phyloP scores from a whole-genome alignment of 2,113 vertebrate genomes.

The Petroica traversi region DNA sequence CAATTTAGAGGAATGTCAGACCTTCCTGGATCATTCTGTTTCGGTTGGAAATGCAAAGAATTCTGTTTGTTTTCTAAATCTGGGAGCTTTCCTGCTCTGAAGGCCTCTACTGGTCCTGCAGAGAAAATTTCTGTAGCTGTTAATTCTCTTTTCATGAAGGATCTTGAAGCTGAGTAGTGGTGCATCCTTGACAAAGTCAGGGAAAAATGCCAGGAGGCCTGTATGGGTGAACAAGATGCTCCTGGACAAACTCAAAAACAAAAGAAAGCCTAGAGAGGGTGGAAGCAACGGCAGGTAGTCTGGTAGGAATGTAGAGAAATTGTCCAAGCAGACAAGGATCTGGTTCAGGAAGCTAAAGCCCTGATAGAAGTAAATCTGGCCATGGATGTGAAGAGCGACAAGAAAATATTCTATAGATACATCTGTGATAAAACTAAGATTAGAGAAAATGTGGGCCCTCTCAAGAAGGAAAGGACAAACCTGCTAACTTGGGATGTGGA shows the following conservation, averaged over 20 bases:
- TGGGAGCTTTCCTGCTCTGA: not conserved
- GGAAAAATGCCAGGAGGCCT: not conserved
- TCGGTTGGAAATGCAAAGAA: not conserved
- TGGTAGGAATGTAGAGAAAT: not conserved
- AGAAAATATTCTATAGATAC: not conserved
- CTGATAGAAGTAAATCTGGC: not conserved
- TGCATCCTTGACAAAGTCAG: not conserved
- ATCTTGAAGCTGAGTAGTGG: not conserved
- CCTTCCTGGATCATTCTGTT: not conserved
- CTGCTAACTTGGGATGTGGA: accelerated
- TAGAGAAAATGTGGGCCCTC: not conserved
- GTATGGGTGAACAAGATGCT: not conserved
- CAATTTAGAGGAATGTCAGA: not conserved
- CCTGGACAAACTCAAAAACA: not conserved
- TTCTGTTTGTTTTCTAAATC: not conserved
- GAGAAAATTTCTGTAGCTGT: not conserved
- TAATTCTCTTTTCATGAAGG: not conserved
- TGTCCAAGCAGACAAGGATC: not conserved
- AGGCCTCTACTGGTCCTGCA: not conserved
- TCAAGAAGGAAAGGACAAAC: not conserved
- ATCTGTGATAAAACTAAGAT: not conserved
- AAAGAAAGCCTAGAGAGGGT: not conserved
- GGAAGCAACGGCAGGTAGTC: not conserved
- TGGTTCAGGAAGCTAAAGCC: not conserved
- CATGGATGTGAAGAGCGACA: not conserved